Conservation (phyloP, 53 echinoderm and acorn worm genomes). For the Luidia sarsii region DNA sequence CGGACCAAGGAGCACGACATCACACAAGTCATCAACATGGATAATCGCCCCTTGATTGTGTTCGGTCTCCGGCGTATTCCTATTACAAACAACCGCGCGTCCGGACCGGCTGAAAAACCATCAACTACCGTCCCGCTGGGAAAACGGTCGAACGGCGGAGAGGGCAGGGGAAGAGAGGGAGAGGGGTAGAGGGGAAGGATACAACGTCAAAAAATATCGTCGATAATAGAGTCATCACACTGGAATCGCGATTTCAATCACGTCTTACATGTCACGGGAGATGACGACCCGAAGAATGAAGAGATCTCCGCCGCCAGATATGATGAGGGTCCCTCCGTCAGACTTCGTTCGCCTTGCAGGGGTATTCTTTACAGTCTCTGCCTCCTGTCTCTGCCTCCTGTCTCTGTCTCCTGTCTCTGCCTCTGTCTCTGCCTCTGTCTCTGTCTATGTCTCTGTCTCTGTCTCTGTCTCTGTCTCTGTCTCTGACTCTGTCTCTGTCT, state of each 20-base stretch:
- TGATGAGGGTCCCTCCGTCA: background rate
- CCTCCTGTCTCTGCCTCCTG: no score
- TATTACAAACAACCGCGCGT: slow-evolving; percentile 34
- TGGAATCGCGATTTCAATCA: background rate
- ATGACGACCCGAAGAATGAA: slow-evolving; percentile 1
- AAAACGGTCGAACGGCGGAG: background rate
- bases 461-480: no score
- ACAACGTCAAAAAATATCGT: background rate
- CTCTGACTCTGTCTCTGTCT: no score
- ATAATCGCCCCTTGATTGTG: slow-evolving; percentile 39
- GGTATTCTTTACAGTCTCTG: no score
- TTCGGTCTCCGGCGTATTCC: slow-evolving; percentile 1
- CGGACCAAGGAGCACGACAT: background rate
- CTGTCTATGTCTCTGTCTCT: no score
- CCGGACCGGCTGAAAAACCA: slow-evolving; percentile 37
- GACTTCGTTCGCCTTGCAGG: background rate
- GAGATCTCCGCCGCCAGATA: no score
- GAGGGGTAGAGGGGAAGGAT: background rate
- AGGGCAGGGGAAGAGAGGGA: background rate
- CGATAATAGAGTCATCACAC: slow-evolving; percentile 22
- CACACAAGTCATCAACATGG: slow-evolving; percentile 35
- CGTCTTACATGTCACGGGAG: background rate
- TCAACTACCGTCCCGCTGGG: slow-evolving; percentile 8
- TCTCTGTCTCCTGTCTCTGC: no score
- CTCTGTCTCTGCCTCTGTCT: no score